Evolutionary conservation across 2,888 invertebrate genomes (phyloP), one percentile per base, ranked within the genome.

Genomic region (Endomychus coccineus): DNA sequence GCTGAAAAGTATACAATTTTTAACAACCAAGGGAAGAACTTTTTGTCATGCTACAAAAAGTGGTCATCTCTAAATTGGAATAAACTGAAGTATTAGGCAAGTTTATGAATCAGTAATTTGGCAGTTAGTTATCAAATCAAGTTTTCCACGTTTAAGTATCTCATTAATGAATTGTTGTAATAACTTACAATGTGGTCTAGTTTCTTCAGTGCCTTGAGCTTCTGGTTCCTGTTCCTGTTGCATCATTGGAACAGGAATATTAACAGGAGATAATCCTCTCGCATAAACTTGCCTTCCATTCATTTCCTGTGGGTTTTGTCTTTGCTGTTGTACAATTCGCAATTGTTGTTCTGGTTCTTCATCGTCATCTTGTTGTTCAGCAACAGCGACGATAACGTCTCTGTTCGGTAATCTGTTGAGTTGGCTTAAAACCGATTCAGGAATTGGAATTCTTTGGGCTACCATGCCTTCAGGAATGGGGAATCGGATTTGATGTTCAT

Each of bases 161-260:
- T n/a, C 9, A 19, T 19, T 6, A 6, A 19, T 5, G 6, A 19
- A 19, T 19, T 19, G 6, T 6, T 19, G 5, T 5, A 19, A 6
- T 10, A 25, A 76, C 83, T 78, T 63, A 86, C 86, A 84, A 56
- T 86, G 86, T 43, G 83, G 84, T 64, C 84, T 78, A 46, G 67
- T 61, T 45, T 78, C 77, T 50, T 77, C 71, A 33, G 73, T 71
- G 25, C 49, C 54, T 39, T 52, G 50, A 14, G 45, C 43, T 40
- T 55, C 75, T 16, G 49, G 52, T 36, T 58, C 75, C 68, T 63
- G 71, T 33, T 55, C 51, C 17, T 47, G 32, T 27, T 38, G 43
- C 62, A 64, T 64, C 61, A 66, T 62, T 9, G 59, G 62, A 17
- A 64, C 62, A 4, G 63, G 67, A 49, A 66, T 64, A 42, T 62